phyloP scores from a whole-genome alignment of 2,113 vertebrate species.

The Mus spicilegus region DNA sequence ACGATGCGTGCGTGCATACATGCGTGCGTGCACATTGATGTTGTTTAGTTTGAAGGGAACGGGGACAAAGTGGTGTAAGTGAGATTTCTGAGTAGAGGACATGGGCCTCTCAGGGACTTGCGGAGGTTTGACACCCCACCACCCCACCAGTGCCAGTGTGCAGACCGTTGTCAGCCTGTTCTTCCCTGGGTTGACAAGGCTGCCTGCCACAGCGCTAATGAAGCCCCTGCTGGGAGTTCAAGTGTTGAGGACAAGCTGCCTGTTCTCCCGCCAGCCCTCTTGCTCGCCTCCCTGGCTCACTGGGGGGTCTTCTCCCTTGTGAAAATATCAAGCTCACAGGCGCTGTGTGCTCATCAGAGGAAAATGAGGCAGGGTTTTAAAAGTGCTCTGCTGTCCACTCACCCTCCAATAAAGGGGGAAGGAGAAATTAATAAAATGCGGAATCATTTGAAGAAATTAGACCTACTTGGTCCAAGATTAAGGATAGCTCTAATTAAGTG shows the following conservation, averaged over 20 bases:
- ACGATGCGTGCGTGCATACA: too few relatives aligned
- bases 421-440: constrained; percentile 34
- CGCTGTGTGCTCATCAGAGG: background rate
- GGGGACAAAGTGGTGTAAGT: background rate
- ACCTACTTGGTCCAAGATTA: constrained; percentile 68
- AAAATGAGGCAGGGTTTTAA: background rate
- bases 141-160: background rate
- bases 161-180: rapidly evolving
- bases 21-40: background rate
- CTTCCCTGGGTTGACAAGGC: background rate
- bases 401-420: background rate
- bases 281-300: rapidly evolving
- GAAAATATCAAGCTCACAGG: background rate
- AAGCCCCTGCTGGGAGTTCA: background rate
- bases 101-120: background rate
- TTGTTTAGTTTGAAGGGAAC: background rate
- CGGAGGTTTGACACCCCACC: rapidly evolving
- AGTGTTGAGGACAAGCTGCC: background rate
- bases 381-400: background rate
- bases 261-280: background rate
- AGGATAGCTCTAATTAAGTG: constrained; percentile 64
- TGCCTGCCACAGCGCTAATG: background rate
- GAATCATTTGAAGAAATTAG: constrained; percentile 69
- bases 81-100: background rate
- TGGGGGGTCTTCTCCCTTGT: background rate